A percentile compares a stretch with the other conserved stretches of the same genome.
Conservation (phyloP, 1,140 invertebrate species). For the Teleogryllus occipitalis region DNA sequence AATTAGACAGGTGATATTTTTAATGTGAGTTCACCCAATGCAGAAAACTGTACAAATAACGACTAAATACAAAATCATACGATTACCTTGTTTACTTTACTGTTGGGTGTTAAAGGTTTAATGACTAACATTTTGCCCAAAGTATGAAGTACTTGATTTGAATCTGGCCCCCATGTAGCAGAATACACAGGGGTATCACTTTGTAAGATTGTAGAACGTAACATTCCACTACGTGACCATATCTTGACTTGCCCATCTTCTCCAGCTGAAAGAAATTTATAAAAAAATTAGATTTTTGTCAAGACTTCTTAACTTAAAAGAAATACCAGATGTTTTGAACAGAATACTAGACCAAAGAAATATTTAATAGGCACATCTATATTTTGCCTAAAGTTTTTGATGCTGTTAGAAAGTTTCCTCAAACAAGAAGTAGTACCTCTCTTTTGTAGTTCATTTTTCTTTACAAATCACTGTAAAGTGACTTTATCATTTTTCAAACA, state of each 20-base stretch:
- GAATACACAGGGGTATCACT: conserved; percentile 69
- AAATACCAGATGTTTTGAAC: no score
- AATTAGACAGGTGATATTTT: conserved; percentile 40
- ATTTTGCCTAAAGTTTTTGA: no score
- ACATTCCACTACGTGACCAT: conserved; percentile 93
- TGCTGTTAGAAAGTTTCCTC: no score
- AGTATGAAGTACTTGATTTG: conserved; percentile 73
- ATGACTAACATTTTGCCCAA: conserved; percentile 75
- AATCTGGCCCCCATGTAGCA: conserved; percentile 81
- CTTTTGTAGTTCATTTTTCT: no score
- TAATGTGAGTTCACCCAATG: conserved; percentile 80
- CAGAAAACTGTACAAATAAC: conserved; percentile 88
- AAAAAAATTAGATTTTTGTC: neutral
- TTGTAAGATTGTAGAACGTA: conserved; percentile 82
- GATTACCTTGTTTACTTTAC: conserved; percentile 71
- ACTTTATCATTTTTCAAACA: no score
- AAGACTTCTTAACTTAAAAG: no score
- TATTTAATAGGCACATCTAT: no score
- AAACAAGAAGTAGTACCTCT: no score
- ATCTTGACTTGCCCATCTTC: conserved; percentile 95
- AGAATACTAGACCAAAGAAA: no score
- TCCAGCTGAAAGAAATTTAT: conserved; percentile 54
- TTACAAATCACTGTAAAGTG: no score
- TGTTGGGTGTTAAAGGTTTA: conserved; percentile 83
- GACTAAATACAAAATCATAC: conserved; percentile 76